These are phyloP conservation scores for Drosophila birchii DNA, from an alignment of 2,888 invertebrate genomes.

Conservation along the genomic window DNA sequence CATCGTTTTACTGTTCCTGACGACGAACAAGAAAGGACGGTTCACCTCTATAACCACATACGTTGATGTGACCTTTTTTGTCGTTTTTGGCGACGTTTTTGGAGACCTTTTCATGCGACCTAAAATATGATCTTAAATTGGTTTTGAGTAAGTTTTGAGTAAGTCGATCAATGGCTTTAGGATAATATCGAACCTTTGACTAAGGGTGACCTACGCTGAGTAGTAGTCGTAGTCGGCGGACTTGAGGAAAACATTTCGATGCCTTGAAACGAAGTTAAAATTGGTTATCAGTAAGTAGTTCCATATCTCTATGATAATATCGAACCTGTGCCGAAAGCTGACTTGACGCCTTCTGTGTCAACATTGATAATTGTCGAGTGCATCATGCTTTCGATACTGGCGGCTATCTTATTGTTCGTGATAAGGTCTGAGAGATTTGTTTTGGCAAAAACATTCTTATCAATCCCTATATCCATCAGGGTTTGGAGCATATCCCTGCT, in stretches of 20 bases:
- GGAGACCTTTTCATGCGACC: background rate
- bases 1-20: background rate
- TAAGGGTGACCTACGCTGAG: too few relatives aligned
- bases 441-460: background rate
- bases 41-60: background rate
- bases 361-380: background rate
- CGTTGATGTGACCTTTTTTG: too few relatives aligned
- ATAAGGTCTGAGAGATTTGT: background rate
- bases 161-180: too few relatives aligned
- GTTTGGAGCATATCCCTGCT: constrained; percentile 16
- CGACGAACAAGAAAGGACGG: constrained; percentile 16
- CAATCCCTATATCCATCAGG: constrained; percentile 9
- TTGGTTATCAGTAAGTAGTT: background rate
- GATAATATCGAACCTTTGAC: background rate
- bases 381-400: background rate
- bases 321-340: constrained; percentile 2
- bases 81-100: rapidly evolving
- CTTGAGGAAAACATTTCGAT: too few relatives aligned
- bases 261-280: background rate
- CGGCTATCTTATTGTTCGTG: background rate
- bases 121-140: background rate
- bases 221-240: background rate
- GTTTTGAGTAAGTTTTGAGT: too few relatives aligned
- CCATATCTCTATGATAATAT: too few relatives aligned
- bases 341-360: background rate